Evolutionary conservation across 1,140 invertebrate species (phyloP), one percentile per base, ranked within the genome.

Genomic region (Macrotrachela quadricornifera): DNA sequence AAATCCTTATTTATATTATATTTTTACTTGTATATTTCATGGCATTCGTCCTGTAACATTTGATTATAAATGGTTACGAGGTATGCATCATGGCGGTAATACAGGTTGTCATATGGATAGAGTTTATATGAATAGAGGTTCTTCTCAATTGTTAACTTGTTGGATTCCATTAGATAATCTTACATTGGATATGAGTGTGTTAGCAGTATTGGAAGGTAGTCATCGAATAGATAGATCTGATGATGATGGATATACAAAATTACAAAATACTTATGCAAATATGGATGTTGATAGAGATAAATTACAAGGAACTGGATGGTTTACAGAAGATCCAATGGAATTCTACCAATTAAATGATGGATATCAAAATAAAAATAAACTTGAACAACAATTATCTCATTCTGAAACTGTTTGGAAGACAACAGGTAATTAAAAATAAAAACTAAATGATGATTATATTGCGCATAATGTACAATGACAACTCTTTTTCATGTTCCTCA

Each of bases 81-180:
- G 58, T 10, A 58, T 65, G 14, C 59, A 60, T 18, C 53, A 58
- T 21, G 51, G 58, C n/a, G 62, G 51, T 6, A 64, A 61, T 49
- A 65, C 64, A 14, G 64, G 64, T 12, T 62, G 58, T n/a, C 64
- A 65, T 54, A 62, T 64, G 15, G 64, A 65, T 51, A 61, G 59
- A 39, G 64, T 65, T n/a, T 65, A 65, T 51, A 65, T 65, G 64
- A 47, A 54, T 15, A 56, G 62, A 17, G 64, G 64, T 12, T 61
- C 61, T 3, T 30, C 44, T 8, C 56, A 60, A 14, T 51, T 65
- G 42, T 59, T 57, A 17, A 65, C 64, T 1, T 59, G 64, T 59
- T 65, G 64, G 64, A 65, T 62, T 49, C 64, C 64, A 13, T 51
- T 65, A n/a, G 62, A 61, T 30, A 62, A 65, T 51, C 46, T 62